These are phyloP conservation scores for Ophraella communa DNA, from an alignment of 2,888 invertebrate genomes.

Conservation along the genomic window DNA sequence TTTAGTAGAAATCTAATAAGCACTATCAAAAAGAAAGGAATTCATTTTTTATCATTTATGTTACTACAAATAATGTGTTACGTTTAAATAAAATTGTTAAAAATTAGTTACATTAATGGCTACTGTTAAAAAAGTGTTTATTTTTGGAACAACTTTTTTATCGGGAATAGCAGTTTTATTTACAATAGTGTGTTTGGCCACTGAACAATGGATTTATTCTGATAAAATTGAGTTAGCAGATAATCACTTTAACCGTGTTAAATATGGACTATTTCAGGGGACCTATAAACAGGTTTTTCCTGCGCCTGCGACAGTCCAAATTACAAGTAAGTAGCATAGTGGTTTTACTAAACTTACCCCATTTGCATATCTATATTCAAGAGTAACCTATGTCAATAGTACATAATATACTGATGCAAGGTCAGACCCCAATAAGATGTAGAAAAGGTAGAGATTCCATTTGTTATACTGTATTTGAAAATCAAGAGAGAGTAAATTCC, in stretches of 20 bases:
- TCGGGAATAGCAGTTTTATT: conserved; percentile 51
- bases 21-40: neutral
- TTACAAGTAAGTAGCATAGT: conserved; percentile 50
- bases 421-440: too few relatives aligned
- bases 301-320: conserved; percentile 40
- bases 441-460: too few relatives aligned
- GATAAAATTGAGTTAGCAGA: conserved; percentile 30
- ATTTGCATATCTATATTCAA: too few relatives aligned
- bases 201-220: conserved; percentile 52
- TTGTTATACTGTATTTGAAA: too few relatives aligned
- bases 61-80: neutral
- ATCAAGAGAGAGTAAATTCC: too few relatives aligned
- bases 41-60: neutral
- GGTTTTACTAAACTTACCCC: neutral
- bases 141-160: conserved; percentile 50
- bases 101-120: conserved; percentile 44
- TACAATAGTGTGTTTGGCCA: conserved; percentile 51
- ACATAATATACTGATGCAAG: too few relatives aligned
- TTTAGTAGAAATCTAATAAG: neutral
- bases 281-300: conserved; percentile 41
- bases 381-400: too few relatives aligned
- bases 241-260: conserved; percentile 32
- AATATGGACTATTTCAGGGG: conserved; percentile 54
- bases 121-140: conserved; percentile 47
- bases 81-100: neutral